Conservation (phyloP, 1,140 invertebrate species). For the Globodera rostochiensis region DNA sequence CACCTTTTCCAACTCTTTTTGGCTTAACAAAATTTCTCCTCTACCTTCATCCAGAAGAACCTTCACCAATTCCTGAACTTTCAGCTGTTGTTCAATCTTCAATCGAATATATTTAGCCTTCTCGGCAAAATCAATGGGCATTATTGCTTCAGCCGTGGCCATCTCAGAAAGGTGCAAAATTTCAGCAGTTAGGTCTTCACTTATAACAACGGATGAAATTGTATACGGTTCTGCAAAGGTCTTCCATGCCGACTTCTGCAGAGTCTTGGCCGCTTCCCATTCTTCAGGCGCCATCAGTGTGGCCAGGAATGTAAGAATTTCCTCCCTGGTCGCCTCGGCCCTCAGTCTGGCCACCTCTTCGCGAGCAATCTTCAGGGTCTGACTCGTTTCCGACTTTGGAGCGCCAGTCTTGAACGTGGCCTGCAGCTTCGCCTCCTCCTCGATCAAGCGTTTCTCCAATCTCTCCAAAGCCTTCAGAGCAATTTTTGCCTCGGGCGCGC, state of each 20-base stretch:
- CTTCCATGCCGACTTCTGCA: background rate
- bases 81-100: background rate
- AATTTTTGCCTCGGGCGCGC: too few relatives aligned
- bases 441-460: slow-evolving; percentile 9
- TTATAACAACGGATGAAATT: background rate
- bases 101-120: background rate
- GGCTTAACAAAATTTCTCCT: background rate
- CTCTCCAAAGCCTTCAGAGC: slow-evolving; percentile 4
- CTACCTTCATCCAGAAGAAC: background rate
- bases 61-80: background rate
- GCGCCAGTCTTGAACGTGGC: too few relatives aligned
- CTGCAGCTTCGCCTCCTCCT: background rate
- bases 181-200: background rate
- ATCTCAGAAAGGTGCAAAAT: background rate
- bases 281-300: slow-evolving; percentile 11
- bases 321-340: slow-evolving; percentile 7
- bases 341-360: background rate
- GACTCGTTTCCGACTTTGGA: too few relatives aligned
- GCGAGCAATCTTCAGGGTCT: too few relatives aligned
- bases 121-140: background rate
- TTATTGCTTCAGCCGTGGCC: background rate
- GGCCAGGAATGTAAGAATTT: background rate
- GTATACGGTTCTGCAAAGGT: background rate
- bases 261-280: slow-evolving; percentile 4
- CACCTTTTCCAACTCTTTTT: background rate